phyloP scores from a whole-genome alignment of 2,888 invertebrate species.

The Hofmannophila pseudospretella region DNA sequence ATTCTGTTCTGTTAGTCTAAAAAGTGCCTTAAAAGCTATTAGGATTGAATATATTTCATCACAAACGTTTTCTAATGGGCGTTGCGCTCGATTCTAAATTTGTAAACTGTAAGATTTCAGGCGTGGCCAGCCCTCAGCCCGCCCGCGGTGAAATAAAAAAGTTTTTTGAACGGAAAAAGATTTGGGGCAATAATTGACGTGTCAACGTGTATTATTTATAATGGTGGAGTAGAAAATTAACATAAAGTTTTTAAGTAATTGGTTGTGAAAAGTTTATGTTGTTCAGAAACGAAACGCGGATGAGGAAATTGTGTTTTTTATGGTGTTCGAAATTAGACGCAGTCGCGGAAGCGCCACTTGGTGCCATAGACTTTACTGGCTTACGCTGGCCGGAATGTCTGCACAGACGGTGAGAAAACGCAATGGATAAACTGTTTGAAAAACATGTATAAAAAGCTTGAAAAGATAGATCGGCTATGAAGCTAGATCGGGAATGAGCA shows the following conservation, averaged over 20 bases:
- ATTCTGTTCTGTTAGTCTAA: conserved; percentile 18
- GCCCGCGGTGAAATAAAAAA: conserved; percentile 44
- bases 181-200: conserved; percentile 68
- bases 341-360: too few species aligned
- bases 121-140: conserved; percentile 50
- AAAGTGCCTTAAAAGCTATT: conserved; percentile 26
- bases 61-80: conserved; percentile 26
- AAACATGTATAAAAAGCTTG: too few species aligned
- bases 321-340: conserved; percentile 24
- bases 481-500: too few species aligned
- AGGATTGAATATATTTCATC: conserved; percentile 5
- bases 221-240: conserved; percentile 55
- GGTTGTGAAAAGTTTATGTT: conserved; percentile 68
- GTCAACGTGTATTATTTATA: conserved; percentile 72
- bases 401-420: too few species aligned
- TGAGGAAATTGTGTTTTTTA: conserved; percentile 29
- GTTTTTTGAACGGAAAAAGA: conserved; percentile 44
- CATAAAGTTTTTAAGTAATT: conserved; percentile 64
- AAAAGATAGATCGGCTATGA: too few species aligned
- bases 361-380: too few species aligned
- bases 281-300: conserved; percentile 21
- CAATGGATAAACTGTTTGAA: too few species aligned
- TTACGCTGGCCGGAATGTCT: too few species aligned
- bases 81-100: conserved; percentile 38
- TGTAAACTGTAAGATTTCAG: conserved; percentile 33